These are phyloP conservation scores for Amphiura filiformis DNA, from an alignment of 35 echinoderm and acorn worm genomes.

Conservation along the genomic window DNA sequence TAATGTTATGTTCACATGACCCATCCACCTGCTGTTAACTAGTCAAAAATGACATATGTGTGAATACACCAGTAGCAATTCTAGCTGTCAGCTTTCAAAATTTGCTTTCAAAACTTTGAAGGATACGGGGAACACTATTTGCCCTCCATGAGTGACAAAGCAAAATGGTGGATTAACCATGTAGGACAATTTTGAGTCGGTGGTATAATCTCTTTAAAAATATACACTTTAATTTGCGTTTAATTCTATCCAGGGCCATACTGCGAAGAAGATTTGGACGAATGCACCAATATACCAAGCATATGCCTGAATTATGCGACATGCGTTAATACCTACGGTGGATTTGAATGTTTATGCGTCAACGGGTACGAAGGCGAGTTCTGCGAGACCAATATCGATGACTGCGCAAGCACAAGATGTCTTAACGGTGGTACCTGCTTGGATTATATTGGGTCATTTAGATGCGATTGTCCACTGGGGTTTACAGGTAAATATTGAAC, in stretches of 20 bases:
- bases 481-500: too few species aligned
- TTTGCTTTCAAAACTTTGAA: too few species aligned
- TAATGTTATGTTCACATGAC: too few species aligned
- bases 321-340: constrained; percentile 44
- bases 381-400: constrained; percentile 67
- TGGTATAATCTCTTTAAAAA: not conserved
- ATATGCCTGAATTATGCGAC: constrained; percentile 62
- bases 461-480: constrained; percentile 41
- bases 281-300: constrained; percentile 33
- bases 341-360: constrained; percentile 59
- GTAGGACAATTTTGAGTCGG: not conserved
- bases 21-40: too few species aligned
- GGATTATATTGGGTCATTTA: constrained; percentile 40
- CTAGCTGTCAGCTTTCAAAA: too few species aligned
- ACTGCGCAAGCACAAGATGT: constrained; percentile 46
- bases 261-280: constrained; percentile 65
- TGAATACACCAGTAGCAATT: too few species aligned
- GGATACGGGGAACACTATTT: too few species aligned
- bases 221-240: not conserved
- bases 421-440: constrained; percentile 49
- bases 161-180: not conserved
- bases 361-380: constrained; percentile 62
- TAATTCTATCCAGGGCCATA: constrained; percentile 12
- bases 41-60: too few species aligned
- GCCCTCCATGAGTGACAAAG: too few species aligned